These are phyloP conservation scores for Marasmarcha lunaedactyla DNA, from an alignment of 2,888 invertebrate species.

Conservation along the genomic window DNA sequence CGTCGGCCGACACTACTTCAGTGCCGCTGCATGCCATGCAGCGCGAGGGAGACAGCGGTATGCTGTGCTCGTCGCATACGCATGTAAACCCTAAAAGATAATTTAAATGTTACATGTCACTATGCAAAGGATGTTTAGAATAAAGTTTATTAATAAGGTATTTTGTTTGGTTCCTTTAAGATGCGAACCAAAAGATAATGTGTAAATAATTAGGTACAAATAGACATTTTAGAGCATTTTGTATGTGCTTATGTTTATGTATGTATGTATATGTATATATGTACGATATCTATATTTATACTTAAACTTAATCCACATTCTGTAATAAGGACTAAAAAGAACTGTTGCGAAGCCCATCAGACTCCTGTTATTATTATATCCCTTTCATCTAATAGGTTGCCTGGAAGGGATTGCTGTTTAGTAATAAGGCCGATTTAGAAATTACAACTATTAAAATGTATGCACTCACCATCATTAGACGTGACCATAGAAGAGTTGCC, in stretches of 20 bases:
- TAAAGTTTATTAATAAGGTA: background rate
- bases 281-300: background rate
- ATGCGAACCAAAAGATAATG: too few species aligned
- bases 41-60: constrained; percentile 22
- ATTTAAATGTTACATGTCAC: background rate
- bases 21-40: constrained; percentile 45
- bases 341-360: too few species aligned
- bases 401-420: too few species aligned
- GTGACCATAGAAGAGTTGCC: constrained; percentile 37
- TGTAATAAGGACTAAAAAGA: too few species aligned
- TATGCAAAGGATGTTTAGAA: background rate
- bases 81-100: constrained; percentile 41
- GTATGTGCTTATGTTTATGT: background rate
- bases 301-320: too few species aligned
- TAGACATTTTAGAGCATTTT: background rate
- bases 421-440: too few species aligned
- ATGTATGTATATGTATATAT: background rate
- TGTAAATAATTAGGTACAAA: too few species aligned
- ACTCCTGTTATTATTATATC: too few species aligned
- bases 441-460: background rate
- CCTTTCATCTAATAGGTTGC: too few species aligned
- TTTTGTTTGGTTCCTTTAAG: background rate
- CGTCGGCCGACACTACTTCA: constrained; percentile 43
- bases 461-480: constrained; percentile 42
- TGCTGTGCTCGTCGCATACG: constrained; percentile 36